These are phyloP conservation scores for Ceryle rudis DNA, from an alignment of 2,797 vertebrate species.

Conservation along the genomic window DNA sequence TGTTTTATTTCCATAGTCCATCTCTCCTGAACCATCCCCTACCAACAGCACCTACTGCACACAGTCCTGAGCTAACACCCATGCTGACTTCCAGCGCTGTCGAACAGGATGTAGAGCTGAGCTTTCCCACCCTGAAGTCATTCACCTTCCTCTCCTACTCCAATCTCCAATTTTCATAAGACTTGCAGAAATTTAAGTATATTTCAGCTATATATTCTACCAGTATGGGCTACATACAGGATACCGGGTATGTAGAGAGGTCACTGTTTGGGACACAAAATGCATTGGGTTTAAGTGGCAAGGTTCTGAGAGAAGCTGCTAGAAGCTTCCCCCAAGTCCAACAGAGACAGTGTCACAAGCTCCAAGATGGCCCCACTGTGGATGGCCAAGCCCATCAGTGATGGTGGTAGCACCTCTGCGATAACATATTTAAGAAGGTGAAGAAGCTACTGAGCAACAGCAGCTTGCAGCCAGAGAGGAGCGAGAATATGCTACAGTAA, in stretches of 20 bases:
- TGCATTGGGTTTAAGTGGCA: neutral
- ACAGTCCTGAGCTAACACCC: neutral
- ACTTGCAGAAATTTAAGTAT: neutral
- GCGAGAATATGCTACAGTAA: neutral
- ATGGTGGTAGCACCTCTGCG: neutral
- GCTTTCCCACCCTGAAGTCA: neutral
- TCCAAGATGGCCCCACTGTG: neutral
- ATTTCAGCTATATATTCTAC: neutral
- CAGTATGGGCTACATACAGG: rapidly evolving
- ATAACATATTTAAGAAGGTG: neutral
- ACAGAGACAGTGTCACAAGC: neutral
- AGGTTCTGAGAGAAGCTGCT: neutral
- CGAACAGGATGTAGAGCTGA: neutral
- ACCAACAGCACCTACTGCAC: neutral
- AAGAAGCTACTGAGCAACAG: neutral
- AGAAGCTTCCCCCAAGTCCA: neutral
- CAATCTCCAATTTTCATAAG: rapidly evolving
- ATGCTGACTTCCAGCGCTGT: neutral
- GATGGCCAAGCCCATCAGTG: neutral
- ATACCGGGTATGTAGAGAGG: neutral
- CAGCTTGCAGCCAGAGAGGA: neutral
- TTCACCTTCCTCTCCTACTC: neutral
- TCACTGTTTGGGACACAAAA: neutral
- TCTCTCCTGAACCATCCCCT: neutral
- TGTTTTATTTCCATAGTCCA: neutral